Evolutionary conservation across 2,113 vertebrate species (phyloP), one percentile per base, ranked within the genome.

Genomic region (Diphyllodes magnificus): DNA sequence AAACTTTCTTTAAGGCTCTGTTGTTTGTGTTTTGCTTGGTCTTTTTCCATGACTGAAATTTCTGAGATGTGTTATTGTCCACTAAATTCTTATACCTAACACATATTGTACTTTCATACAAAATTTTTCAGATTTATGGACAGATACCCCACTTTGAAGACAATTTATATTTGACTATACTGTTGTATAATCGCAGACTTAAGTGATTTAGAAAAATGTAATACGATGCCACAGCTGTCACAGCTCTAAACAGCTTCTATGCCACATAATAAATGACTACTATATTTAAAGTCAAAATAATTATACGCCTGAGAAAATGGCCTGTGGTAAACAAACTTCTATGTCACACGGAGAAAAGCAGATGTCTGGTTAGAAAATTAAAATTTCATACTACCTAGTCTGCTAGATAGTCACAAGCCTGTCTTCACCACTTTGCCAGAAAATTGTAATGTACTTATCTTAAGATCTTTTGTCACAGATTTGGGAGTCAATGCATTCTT

Each of bases 311-410:
- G 80, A 96, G 90, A 97, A 90, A 86, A 84, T 88, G 82, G 92
- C 92, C 93, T 92, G 83, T 93, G 96, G 95, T 97, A 98, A 98
- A 98, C 97, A 98, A 97, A 96, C 92, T 95, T 93, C 90, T 96
- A 33, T 79, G 90, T 89, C 96, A 97, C 87, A 95, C 70, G 90
- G 90, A 97, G 97, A 98, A 98, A 93, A 81, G 40, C 61, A 92
- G 89, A 80, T 3, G 7, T 69, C 69, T 80, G 82, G 79, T 61
- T 63, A 69, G 61, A 92, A 94, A 93, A 95, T 96, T 90, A 97
- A 97, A 95, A 93, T 87, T 95, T 96, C 35, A 86, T 93, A 68
- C 61, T 72, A 42, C 17, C 50, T 82, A 8, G 23, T n/a, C 14
- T 42, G 25, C 30, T 59, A 42, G 72, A 63, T 50, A 93, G 31